Base-by-base conservation (phyloP, 2,888 invertebrate genomes). In the Deladenus siricidicola region DNA sequence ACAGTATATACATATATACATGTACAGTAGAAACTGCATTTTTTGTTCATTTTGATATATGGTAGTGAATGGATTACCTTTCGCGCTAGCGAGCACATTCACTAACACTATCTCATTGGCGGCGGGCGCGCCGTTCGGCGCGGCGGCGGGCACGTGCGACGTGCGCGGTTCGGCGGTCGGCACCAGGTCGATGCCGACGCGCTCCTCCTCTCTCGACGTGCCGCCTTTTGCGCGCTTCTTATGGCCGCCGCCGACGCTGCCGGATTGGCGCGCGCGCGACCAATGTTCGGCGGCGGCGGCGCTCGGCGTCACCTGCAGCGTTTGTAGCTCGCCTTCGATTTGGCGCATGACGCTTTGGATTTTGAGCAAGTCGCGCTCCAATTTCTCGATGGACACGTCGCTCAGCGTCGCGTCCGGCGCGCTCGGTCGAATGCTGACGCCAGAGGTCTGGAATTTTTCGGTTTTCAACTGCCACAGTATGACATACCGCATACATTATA, bases 321-420 rank as follows among this genome's bases (percentile, higher is more conserved):
- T 14, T 4, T 30, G 21, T 4, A 53, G 19, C n/a, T 53, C 53
- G 42, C 42, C 39, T 21, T 53, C 39, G n/a, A 53, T 53, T 23
- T 53, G 53, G 34, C 24, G 53, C 53, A 53, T 53, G 24, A 53
- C 42, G n/a, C 30, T 53, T n/a, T 34, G 53, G 39, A 53, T 30
- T 14, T 39, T 53, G 2, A 39, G 8, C 53, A 53, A 53, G 39
- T 53, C 53, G 28, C 39, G 29, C 34, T 30, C n/a, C 29, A 53
- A 30, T n/a, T 30, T 23, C 39, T 39, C 53, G 34, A n/a, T 39
- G 3, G 39, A 30, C 28, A n/a, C 47, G n/a, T 21, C 21, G n/a
- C n/a, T 47, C 6, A 19, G 47, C 47, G n/a, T n/a, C 42, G 42
- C n/a, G 14, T 42, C n/a, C 42, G 14, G n/a, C 14, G 42, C 14